A percentile compares a stretch with the other conserved stretches of the same genome.
These are phyloP conservation scores for Platyura marginata DNA, from an alignment of 1,140 invertebrate species.

Conservation along the genomic window DNA sequence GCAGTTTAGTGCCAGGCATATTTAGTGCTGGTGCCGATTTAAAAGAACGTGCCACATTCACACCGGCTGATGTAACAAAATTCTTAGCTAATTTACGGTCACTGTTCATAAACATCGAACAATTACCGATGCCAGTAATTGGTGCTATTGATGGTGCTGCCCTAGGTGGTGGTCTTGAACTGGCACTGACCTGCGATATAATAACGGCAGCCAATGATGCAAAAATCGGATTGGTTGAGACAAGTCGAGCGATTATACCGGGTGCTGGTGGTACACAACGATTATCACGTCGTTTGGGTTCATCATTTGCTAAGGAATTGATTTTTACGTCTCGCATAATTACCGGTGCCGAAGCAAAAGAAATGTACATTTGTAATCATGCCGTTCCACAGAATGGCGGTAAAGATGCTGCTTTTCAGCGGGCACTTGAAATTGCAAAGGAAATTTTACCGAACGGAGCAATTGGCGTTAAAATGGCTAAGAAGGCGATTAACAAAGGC, in stretches of 20 bases:
- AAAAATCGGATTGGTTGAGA: constrained; percentile 79
- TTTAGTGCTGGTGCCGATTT: constrained; percentile 95
- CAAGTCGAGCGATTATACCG: constrained; percentile 86
- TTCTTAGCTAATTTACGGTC: constrained; percentile 59
- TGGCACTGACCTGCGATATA: constrained; percentile 87
- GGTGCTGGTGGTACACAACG: constrained; percentile 93
- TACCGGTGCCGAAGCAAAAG: constrained; percentile 58
- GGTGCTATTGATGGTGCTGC: constrained; percentile 89
- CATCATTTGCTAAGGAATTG: constrained; percentile 83
- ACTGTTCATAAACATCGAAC: constrained; percentile 52
- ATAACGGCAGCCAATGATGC: constrained; percentile 59
- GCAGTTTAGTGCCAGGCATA: constrained; percentile 74
- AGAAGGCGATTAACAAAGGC: constrained; percentile 75
- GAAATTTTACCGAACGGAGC: constrained; percentile 89
- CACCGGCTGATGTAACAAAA: constrained; percentile 47
- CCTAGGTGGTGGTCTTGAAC: constrained; percentile 84
- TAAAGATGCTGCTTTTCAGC: constrained; percentile 74
- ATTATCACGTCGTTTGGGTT: constrained; percentile 70
- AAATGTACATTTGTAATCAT: constrained; percentile 72
- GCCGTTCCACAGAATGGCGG: constrained; percentile 62
- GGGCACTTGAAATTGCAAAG: constrained; percentile 63
- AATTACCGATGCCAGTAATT: constrained; percentile 81
- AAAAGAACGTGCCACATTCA: constrained; percentile 58
- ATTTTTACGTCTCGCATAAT: constrained; percentile 82
- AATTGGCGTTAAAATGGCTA: constrained; percentile 80